Base-by-base conservation (phyloP, 2,888 invertebrate genomes). In the Leptopilina myrica region DNA sequence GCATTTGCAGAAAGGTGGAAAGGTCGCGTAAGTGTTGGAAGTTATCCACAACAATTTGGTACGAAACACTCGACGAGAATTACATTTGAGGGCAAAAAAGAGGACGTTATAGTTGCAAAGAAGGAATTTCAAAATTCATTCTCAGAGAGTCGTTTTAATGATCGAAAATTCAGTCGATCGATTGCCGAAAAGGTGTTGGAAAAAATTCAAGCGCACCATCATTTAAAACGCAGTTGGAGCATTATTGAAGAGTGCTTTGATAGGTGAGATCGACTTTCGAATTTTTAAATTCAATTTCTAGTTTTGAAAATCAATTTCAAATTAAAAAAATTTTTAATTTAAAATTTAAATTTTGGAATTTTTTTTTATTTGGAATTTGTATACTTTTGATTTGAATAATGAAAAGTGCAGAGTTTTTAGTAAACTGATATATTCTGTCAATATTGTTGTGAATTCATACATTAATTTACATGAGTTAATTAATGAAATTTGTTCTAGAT, bases 401-500 rank as follows among this genome's bases (percentile, higher is more conserved):
- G 33, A 33, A 33, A 33, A 33, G 5, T 33, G 33, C 5, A 5
- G 4, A 33, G 33, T 33, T 33, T 33, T 33, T 33, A 33, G 3
- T 33, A 33, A 33, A 33, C 33, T 33, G 2, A 33, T 33, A 33
- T 33, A 4, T 33, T 33, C 33, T 33, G 33, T 33, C 33, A 33
- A 33, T 33, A 33, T 33, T 33, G 33, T 33, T 33, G 33, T 33
- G 43, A 43, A 43, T 43, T 43, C 43, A 43, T 43, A 43, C 8
- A 8, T 43, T 43, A 43, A 43, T 43, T 43, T 43, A 8, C 15
- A 62, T 69, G 46, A 67, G 20, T 73, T 81, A 79, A 80, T 80
- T 33, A 33, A 33, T 33, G 33, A 33, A 33, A 33, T 33, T 33
- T 33, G 82, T 92, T 92, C 62, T 91, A 96, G 95, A 91, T 97